Evolutionary conservation across 2,888 invertebrate species (phyloP), one percentile per base, ranked within the genome.

Genomic region (Scaptomyza reducta): DNA sequence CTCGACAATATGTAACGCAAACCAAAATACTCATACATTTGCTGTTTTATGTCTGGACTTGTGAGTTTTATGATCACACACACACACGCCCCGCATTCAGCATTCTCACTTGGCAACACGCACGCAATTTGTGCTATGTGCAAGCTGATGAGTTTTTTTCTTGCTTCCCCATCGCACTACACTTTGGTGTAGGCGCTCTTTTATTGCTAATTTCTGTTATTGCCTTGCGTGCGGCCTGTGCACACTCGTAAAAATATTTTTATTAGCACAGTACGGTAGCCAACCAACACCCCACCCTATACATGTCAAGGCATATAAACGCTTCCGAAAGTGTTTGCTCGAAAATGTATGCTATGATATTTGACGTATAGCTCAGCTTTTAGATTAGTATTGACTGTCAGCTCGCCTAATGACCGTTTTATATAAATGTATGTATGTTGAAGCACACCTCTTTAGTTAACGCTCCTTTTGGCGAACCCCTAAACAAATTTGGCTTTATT

Each of bases 171-270:
- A 6, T 38, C 38, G 14, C 38, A 16, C 14, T 14, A 50, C 60
- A 61, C 68, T 38, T n/a, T 55, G 35, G 70, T 63, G 62, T 82
- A 73, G 70, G 66, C 68, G 22, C 53, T 50, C 45, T 81, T 84
- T 87, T 84, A 84, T 84, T 72, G 78, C 82, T 87, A 87, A 84
- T 84, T 84, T 87, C 78, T 76, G 76, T 76, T 84, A 84, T 84
- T 87, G 87, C 75, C 56, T 55, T 70, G 64, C 50, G 69, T 62
- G 56, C 58, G 46, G 57, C 61, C 57, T 61, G 45, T 41, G 70
- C 57, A 63, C 57, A 69, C 67, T 87, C 87, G 79, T 84, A 84
- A 84, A 83, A 87, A 84, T 82, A 79, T 87, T 84, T 84, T 87
- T 84, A 84, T 84, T 84, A 70, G 67, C 79, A 55, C 41, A 40